Evolutionary conservation across 2,888 invertebrate genomes (phyloP).

Genomic region (Aquatica leii): DNA sequence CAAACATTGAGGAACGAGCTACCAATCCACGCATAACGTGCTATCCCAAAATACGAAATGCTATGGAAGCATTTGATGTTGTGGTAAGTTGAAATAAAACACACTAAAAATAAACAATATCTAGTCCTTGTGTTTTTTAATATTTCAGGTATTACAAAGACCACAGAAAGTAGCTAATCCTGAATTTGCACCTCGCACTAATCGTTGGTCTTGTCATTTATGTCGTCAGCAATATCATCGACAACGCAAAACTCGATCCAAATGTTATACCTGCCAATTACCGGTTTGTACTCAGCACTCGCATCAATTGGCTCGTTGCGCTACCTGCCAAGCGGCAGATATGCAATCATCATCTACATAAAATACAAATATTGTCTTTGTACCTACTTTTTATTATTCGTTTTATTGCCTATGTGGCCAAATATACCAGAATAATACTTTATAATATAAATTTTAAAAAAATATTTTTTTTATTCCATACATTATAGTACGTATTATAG

Average conservation of each 20-base stretch:
- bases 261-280: constrained; percentile 5
- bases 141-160: no score
- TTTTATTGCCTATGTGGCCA: not conserved
- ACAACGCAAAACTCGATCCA: not conserved
- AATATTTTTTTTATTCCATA: not conserved
- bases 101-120: not conserved
- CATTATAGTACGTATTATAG: no score
- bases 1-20: no score
- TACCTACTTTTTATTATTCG: constrained; percentile 3
- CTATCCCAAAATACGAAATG: no score
- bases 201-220: no score
- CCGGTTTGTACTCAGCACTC: constrained; percentile 3
- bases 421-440: constrained; percentile 3
- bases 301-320: not conserved
- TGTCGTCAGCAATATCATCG: constrained; percentile 3
- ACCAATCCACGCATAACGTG: no score
- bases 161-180: no score
- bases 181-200: no score
- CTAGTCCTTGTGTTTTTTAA: not conserved
- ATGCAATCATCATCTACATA: not conserved
- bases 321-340: not conserved
- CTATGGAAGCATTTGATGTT: constrained; percentile 3
- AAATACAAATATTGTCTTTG: not conserved
- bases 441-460: not conserved
- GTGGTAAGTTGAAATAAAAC: constrained; percentile 4